Evolutionary conservation across 2,113 vertebrate genomes (phyloP).

Genomic region (Ellobius talpinus): DNA sequence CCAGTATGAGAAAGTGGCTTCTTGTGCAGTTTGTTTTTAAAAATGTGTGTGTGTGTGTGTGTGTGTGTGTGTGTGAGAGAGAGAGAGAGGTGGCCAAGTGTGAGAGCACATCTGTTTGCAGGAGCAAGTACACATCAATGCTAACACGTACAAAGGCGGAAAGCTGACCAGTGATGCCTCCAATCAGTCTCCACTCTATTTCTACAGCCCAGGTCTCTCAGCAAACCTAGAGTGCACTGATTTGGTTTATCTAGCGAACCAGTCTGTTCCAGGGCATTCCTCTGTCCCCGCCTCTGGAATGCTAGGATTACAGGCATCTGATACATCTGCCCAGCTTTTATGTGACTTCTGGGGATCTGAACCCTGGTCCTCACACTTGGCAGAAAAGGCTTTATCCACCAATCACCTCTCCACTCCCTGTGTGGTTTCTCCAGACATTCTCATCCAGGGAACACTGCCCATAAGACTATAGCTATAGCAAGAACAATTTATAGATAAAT

Average conservation of each 20-base stretch:
- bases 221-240: not conserved
- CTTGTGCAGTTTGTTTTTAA: not conserved
- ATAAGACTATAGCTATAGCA: not conserved
- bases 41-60: not conserved
- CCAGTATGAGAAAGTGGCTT: not conserved
- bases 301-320: not conserved
- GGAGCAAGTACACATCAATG: not conserved
- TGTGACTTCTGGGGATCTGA: not conserved
- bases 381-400: not conserved
- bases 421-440: not conserved
- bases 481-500: slow-evolving; percentile 1
- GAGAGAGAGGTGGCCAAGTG: too few relatives aligned
- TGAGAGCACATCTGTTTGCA: not conserved
- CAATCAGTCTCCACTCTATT: too few relatives aligned
- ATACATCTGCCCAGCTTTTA: too few relatives aligned
- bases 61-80: not conserved
- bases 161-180: not conserved
- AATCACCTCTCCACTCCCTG: not conserved
- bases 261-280: not conserved
- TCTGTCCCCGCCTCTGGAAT: too few relatives aligned
- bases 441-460: not conserved
- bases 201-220: not conserved
- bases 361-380: too few relatives aligned
- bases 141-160: too few relatives aligned
- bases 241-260: not conserved